phyloP scores from a whole-genome alignment of 1,140 invertebrate genomes.

The Stenopsyche tienmushanensis region DNA sequence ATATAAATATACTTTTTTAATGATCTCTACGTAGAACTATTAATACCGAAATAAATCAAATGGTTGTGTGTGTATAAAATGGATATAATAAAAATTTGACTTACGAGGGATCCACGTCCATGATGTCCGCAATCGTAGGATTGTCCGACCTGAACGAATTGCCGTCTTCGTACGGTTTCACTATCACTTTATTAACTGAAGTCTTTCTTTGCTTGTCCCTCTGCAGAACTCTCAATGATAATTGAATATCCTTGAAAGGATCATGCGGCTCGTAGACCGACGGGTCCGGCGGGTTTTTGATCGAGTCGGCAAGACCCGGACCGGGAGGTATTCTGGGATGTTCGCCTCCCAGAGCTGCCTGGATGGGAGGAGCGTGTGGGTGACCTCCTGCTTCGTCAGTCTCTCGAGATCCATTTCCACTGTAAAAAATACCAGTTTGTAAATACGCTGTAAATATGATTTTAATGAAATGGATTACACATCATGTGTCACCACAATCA shows the following conservation, averaged over 20 bases:
- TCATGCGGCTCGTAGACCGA: slow-evolving; percentile 42
- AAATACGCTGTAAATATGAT: not conserved
- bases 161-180: slow-evolving; percentile 57
- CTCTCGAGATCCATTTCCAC: slow-evolving; percentile 30
- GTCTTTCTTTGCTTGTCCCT: slow-evolving; percentile 46
- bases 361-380: slow-evolving; percentile 22
- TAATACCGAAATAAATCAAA: too few species aligned
- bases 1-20: too few species aligned
- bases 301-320: slow-evolving; percentile 11
- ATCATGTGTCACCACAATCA: too few species aligned
- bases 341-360: slow-evolving; percentile 28
- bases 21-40: too few species aligned
- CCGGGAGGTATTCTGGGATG: slow-evolving; percentile 33
- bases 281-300: slow-evolving; percentile 40
- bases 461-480: slow-evolving; percentile 3
- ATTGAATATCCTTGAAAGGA: slow-evolving; percentile 51
- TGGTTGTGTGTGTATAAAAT: too few species aligned
- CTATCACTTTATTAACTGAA: slow-evolving; percentile 56
- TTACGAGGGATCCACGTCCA: slow-evolving; percentile 62
- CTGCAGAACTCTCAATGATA: slow-evolving; percentile 47
- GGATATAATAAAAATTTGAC: slow-evolving; percentile 41
- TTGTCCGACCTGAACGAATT: slow-evolving; percentile 56
- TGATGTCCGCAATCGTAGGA: slow-evolving; percentile 66
- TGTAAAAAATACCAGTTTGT: slow-evolving; percentile 22
- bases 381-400: slow-evolving; percentile 14